Conservation (phyloP, 2,888 invertebrate genomes). For the Erebia aethiops region DNA sequence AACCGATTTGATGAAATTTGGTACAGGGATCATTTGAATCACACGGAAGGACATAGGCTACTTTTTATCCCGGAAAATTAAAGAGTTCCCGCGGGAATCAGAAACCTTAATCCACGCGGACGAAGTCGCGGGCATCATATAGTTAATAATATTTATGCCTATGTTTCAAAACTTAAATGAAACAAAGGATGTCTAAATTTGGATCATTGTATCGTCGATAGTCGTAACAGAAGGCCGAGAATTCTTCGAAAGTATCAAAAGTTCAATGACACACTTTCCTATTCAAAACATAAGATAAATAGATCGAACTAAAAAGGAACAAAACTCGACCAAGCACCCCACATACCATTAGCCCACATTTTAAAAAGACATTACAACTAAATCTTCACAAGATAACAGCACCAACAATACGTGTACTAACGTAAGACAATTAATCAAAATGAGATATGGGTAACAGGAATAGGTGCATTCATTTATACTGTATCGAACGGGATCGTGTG, state of each 20-base stretch:
- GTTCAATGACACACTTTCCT: constrained; percentile 8
- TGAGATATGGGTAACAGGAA: constrained; percentile 63
- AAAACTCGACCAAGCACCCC: background rate
- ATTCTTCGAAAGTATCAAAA: background rate
- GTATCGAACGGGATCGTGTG: constrained; percentile 47
- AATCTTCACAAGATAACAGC: constrained; percentile 65
- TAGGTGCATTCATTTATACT: constrained; percentile 66
- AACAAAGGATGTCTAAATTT: too few relatives aligned
- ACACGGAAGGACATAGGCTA: too few relatives aligned
- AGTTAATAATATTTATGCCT: too few relatives aligned
- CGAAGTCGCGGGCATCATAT: too few relatives aligned
- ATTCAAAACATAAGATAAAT: constrained; percentile 8
- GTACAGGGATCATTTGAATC: too few relatives aligned
- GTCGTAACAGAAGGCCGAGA: too few relatives aligned
- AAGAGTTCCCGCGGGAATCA: too few relatives aligned
- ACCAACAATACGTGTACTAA: constrained; percentile 55
- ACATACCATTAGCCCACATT: constrained; percentile 42
- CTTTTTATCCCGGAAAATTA: too few relatives aligned
- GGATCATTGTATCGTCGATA: too few relatives aligned
- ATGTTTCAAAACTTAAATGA: too few relatives aligned
- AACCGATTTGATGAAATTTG: too few relatives aligned
- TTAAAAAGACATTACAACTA: constrained; percentile 73
- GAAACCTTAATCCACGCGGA: too few relatives aligned
- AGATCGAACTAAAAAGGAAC: background rate
- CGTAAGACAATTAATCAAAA: constrained; percentile 71